Evolutionary conservation across 2,113 vertebrate species (phyloP).

Genomic region (Pseudopipra pipra): DNA sequence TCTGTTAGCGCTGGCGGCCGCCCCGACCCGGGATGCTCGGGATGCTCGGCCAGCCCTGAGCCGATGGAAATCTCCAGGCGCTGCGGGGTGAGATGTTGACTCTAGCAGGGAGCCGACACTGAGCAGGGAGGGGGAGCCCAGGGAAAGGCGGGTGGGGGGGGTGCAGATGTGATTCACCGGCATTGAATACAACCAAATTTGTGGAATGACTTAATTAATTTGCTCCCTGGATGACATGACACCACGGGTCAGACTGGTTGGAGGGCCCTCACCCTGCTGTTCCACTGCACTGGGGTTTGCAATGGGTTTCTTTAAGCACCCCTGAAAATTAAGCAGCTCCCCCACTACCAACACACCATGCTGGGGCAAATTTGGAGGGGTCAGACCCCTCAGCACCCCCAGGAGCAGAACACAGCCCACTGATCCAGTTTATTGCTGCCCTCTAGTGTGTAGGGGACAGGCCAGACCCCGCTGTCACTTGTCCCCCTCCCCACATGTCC

Average conservation of each 20-base stretch:
- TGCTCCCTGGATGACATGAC: background rate
- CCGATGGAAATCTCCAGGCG: background rate
- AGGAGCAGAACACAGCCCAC: background rate
- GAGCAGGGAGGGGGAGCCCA: background rate
- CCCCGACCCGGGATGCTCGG: background rate
- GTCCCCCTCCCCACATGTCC: background rate
- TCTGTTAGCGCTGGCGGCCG: slow-evolving; percentile 25
- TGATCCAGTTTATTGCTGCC: slow-evolving; percentile 59
- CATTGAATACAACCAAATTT: background rate
- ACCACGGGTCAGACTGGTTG: background rate
- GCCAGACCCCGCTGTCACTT: background rate
- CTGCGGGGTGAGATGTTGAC: background rate
- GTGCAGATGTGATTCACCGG: background rate
- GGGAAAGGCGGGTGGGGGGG: background rate
- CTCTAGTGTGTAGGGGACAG: slow-evolving; percentile 39
- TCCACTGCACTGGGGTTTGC: background rate
- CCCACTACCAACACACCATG: fast-evolving
- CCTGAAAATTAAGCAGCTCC: background rate
- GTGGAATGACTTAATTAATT: slow-evolving; percentile 13
- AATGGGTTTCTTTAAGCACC: background rate
- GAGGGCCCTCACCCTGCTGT: background rate
- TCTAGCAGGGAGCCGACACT: background rate
- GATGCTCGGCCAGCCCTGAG: slow-evolving; percentile 4
- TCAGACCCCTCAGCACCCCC: fast-evolving
- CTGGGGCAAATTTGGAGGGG: background rate